These are phyloP conservation scores for Dastarcus helophoroides DNA, from an alignment of 2,888 invertebrate genomes.

Conservation along the genomic window DNA sequence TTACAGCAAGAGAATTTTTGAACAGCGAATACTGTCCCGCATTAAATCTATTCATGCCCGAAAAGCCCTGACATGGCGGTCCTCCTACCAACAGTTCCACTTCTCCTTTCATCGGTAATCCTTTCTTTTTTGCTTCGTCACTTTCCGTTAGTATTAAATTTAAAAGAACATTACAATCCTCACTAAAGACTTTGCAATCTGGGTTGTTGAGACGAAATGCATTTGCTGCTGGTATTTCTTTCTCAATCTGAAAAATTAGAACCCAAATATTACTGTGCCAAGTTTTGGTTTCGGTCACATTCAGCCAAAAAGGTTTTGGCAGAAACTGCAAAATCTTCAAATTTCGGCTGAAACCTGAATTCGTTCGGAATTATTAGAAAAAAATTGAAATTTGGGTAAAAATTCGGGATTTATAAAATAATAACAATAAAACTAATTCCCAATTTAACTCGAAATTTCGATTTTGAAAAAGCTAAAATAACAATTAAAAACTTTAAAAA, in stretches of 20 bases:
- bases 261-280: no score
- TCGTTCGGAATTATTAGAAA: no score
- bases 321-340: no score
- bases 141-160: conserved; percentile 52
- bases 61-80: conserved; percentile 83
- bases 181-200: conserved; percentile 61
- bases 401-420: no score
- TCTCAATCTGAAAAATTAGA: conserved; percentile 53
- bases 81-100: conserved; percentile 78
- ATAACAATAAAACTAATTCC: no score
- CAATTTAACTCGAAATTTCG: no score
- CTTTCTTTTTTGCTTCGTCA: conserved; percentile 17
- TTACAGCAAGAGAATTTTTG: conserved; percentile 74
- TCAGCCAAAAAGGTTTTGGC: no score
- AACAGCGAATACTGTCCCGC: conserved; percentile 73
- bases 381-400: no score
- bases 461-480: no score
- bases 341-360: no score
- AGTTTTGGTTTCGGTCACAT: no score
- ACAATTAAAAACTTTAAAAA: no score
- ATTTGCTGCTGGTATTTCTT: conserved; percentile 62
- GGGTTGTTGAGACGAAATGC: conserved; percentile 70
- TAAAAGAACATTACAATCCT: conserved; percentile 68
- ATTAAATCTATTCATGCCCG: conserved; percentile 82
- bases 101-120: conserved; percentile 62